A percentile compares a stretch with the other conserved stretches of the same genome.
These are phyloP conservation scores for Coelopa pilipes DNA, from an alignment of 2,888 invertebrate species.

Conservation along the genomic window DNA sequence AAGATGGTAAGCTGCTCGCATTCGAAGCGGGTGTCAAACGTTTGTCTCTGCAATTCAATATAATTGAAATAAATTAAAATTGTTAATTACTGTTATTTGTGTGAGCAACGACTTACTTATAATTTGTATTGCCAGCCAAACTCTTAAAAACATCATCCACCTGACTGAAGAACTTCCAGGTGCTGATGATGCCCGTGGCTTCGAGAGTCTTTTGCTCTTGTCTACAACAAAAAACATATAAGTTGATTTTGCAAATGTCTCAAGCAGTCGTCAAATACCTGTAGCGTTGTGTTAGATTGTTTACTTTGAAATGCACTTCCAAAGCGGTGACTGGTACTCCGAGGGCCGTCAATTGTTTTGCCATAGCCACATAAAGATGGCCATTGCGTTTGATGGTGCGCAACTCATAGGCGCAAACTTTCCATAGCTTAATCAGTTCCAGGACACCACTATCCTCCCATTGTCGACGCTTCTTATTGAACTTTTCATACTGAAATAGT, in stretches of 20 bases:
- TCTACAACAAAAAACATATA: constrained; percentile 41
- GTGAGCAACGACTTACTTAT: constrained; percentile 49
- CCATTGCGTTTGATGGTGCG: constrained; percentile 66
- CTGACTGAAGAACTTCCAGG: constrained; percentile 65
- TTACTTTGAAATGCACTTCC: constrained; percentile 65
- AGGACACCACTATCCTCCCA: constrained; percentile 66
- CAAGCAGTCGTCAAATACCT: constrained; percentile 41
- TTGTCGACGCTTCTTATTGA: constrained; percentile 66
- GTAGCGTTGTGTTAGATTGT: constrained; percentile 64
- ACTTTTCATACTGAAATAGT: constrained; percentile 60
- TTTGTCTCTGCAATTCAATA: constrained; percentile 57
- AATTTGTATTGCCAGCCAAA: constrained; percentile 62
- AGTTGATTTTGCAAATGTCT: not conserved
- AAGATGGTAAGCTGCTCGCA: constrained; percentile 63
- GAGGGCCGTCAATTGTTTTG: constrained; percentile 65
- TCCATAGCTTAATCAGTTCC: constrained; percentile 65
- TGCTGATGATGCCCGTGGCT: constrained; percentile 64
- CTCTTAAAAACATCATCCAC: constrained; percentile 66
- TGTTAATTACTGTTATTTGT: not conserved
- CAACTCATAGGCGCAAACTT: constrained; percentile 65
- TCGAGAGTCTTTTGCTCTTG: constrained; percentile 65
- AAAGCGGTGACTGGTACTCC: constrained; percentile 65
- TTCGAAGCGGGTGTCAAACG: constrained; percentile 64
- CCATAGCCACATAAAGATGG: constrained; percentile 66
- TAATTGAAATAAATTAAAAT: not conserved